A percentile compares a stretch with the other conserved stretches of the same genome.
phyloP scores from a whole-genome alignment of 2,888 invertebrate species.

The Phaonia tiefii region DNA sequence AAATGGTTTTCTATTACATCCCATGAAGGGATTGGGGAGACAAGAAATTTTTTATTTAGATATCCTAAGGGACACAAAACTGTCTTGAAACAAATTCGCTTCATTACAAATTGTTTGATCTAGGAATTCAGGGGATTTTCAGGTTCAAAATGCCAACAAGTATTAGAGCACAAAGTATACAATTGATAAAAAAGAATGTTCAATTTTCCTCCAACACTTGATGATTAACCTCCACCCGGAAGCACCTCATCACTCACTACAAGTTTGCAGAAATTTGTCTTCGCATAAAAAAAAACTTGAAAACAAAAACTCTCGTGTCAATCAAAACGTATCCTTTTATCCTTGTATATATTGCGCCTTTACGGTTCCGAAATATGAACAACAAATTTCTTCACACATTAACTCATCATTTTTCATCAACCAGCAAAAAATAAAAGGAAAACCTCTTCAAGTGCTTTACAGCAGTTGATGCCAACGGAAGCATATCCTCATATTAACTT shows the following conservation, averaged over 20 bases:
- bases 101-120: too few species aligned
- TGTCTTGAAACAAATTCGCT: too few species aligned
- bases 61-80: too few species aligned
- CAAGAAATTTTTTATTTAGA: too few species aligned
- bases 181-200: too few species aligned
- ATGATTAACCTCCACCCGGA: constrained; percentile 2
- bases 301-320: constrained; percentile 24
- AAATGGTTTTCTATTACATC: too few species aligned
- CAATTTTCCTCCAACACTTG: neutral
- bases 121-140: too few species aligned
- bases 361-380: too few species aligned
- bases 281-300: neutral
- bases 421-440: constrained; percentile 19
- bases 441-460: neutral
- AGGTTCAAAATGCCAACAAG: too few species aligned
- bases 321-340: constrained; percentile 15
- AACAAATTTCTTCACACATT: constrained; percentile 55
- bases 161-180: too few species aligned
- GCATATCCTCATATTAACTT: constrained; percentile 53
- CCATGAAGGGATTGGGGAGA: too few species aligned
- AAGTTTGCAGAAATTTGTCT: constrained; percentile 6
- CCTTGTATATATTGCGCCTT: too few species aligned
- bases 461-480: neutral
- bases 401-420: constrained; percentile 59
- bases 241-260: constrained; percentile 14